Conservation (phyloP, 2,797 vertebrate species). For the Hippocampus kuda region DNA sequence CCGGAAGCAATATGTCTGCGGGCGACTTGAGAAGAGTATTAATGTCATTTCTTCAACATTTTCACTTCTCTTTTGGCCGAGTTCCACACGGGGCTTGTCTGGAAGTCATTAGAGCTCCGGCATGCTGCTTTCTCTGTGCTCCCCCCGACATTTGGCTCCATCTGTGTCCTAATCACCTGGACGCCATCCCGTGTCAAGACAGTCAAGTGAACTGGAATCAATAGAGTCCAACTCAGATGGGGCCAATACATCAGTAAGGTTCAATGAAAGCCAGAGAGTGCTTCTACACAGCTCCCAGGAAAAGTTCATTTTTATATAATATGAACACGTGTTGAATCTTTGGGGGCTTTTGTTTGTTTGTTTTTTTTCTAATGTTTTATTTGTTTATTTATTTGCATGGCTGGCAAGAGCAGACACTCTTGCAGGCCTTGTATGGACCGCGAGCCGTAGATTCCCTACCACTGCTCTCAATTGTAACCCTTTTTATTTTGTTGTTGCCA, state of each 20-base stretch:
- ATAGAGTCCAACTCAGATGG: slow-evolving; percentile 50
- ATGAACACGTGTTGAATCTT: neutral
- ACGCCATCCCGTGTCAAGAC: slow-evolving; percentile 54
- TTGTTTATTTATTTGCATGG: neutral
- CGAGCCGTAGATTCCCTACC: neutral
- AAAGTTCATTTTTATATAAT: neutral
- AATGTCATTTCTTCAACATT: slow-evolving; percentile 48
- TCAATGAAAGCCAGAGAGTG: slow-evolving; percentile 26
- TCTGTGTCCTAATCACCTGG: slow-evolving; percentile 61
- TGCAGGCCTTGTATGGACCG: neutral
- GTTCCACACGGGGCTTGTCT: slow-evolving; percentile 37
- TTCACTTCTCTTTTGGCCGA: slow-evolving; percentile 37
- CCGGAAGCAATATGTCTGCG: slow-evolving; percentile 35
- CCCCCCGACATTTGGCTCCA: slow-evolving; percentile 37
- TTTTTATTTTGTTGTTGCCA: too few species aligned
- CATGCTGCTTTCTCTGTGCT: slow-evolving; percentile 38
- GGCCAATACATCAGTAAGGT: slow-evolving; percentile 52
- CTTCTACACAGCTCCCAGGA: slow-evolving; percentile 26
- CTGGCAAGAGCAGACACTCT: neutral
- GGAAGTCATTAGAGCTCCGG: slow-evolving; percentile 48
- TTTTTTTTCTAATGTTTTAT: neutral
- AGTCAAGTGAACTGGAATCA: slow-evolving; percentile 63
- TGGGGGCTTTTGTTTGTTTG: neutral
- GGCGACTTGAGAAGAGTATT: slow-evolving; percentile 37
- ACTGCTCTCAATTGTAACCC: too few species aligned